Conservation (phyloP, 2,888 invertebrate species). For the Junonia oenone region DNA sequence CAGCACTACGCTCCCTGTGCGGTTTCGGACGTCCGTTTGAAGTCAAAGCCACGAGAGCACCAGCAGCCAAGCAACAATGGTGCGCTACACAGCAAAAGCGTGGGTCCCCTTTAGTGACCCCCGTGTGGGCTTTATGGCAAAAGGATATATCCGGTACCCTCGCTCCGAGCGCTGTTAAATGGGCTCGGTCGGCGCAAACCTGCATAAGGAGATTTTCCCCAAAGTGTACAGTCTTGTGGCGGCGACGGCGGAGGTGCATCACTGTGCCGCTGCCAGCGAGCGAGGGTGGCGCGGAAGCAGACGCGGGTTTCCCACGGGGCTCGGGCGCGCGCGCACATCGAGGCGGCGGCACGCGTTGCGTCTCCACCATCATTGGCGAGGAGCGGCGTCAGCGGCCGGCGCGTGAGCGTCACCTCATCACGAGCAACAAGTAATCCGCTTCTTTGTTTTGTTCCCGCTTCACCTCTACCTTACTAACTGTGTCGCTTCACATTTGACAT, state of each 20-base stretch:
- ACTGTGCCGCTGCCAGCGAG: conserved; percentile 69
- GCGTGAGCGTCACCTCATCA: conserved; percentile 73
- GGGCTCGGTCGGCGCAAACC: conserved; percentile 85
- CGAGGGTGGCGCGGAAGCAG: conserved; percentile 79
- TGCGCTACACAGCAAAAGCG: conserved; percentile 73
- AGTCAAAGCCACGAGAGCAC: conserved; percentile 59
- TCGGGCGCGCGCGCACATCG: conserved; percentile 68
- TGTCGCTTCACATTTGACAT: conserved; percentile 40
- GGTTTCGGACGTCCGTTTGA: conserved; percentile 59
- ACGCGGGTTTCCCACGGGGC: conserved; percentile 68
- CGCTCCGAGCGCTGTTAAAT: conserved; percentile 70
- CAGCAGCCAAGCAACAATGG: conserved; percentile 71
- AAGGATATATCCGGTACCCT: conserved; percentile 71
- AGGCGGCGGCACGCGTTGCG: conserved; percentile 72
- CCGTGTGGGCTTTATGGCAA: conserved; percentile 71
- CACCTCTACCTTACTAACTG: conserved; percentile 35
- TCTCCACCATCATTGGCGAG: conserved; percentile 78
- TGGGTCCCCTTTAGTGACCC: conserved; percentile 61
- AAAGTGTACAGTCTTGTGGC: conserved; percentile 89
- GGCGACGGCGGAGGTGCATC: conserved; percentile 83
- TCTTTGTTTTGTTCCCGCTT: conserved; percentile 35
- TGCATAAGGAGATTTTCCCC: conserved; percentile 87
- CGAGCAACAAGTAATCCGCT: conserved; percentile 37
- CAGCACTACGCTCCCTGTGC: conserved; percentile 62
- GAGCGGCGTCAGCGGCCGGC: conserved; percentile 73